Conservation (phyloP, 2,888 invertebrate species). For the Emesis furor region DNA sequence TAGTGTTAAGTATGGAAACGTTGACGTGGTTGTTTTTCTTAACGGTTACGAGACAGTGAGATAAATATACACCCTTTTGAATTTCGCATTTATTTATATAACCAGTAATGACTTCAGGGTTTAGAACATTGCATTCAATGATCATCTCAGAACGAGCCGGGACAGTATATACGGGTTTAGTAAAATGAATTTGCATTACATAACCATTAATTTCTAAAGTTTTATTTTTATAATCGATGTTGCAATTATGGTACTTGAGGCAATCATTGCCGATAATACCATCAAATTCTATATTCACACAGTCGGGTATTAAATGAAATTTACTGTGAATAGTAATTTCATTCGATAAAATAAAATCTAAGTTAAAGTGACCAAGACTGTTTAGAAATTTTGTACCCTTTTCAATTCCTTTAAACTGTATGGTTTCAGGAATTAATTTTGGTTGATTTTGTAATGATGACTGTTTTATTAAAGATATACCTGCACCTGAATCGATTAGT, state of each 20-base stretch:
- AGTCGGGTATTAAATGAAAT: no score
- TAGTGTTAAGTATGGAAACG: background rate
- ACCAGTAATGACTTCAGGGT: conserved; percentile 15
- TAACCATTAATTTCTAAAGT: background rate
- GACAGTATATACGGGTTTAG: conserved; percentile 26
- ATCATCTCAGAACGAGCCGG: conserved; percentile 29
- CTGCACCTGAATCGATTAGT: background rate
- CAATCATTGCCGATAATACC: background rate
- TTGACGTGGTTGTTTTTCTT: background rate
- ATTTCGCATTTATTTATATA: conserved; percentile 16
- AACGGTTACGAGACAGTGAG: background rate
- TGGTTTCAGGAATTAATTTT: no score
- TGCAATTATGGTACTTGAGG: background rate
- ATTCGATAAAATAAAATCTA: no score
- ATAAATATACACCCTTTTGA: background rate
- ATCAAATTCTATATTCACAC: no score
- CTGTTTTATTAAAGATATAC: background rate
- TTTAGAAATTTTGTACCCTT: background rate
- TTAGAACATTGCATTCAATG: conserved; percentile 24
- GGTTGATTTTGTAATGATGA: background rate
- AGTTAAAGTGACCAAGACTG: background rate
- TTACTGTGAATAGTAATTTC: no score
- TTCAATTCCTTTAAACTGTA: background rate
- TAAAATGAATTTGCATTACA: background rate
- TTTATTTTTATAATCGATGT: background rate